Conservation (phyloP, 2,113 vertebrate genomes). For the Saguinus midas region DNA sequence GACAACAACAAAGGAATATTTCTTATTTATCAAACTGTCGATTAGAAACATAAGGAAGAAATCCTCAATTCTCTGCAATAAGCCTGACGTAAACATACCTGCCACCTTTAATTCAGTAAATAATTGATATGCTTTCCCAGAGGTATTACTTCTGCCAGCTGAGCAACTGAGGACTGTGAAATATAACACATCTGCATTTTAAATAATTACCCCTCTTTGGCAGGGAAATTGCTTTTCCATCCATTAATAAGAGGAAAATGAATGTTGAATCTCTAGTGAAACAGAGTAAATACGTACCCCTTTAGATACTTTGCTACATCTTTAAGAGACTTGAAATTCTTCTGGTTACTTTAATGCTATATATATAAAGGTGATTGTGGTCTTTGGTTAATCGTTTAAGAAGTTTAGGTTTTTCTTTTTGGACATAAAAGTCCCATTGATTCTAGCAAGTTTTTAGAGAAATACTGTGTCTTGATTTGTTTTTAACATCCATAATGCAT, state of each 20-base stretch:
- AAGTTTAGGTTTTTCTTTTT: slow-evolving; percentile 77
- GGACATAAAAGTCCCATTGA: slow-evolving; percentile 66
- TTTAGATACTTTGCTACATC: slow-evolving; percentile 87
- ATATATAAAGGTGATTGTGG: slow-evolving; percentile 81
- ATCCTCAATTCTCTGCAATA: not conserved
- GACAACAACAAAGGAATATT: not conserved
- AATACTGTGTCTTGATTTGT: slow-evolving; percentile 30
- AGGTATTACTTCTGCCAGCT: slow-evolving; percentile 76
- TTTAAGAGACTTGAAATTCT: slow-evolving; percentile 87
- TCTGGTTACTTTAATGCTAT: slow-evolving; percentile 83
- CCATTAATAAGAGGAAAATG: slow-evolving; percentile 90
- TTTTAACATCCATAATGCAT: slow-evolving; percentile 43
- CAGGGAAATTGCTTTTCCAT: slow-evolving; percentile 85
- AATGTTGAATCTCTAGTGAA: slow-evolving; percentile 88
- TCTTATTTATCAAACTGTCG: not conserved
- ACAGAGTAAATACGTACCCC: slow-evolving; percentile 85
- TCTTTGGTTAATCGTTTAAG: slow-evolving; percentile 84
- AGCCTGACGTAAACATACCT: slow-evolving; percentile 46
- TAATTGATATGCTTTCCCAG: slow-evolving; percentile 77
- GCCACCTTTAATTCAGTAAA: slow-evolving; percentile 73
- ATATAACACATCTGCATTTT: slow-evolving; percentile 83
- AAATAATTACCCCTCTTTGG: slow-evolving; percentile 86
- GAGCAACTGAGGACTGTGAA: slow-evolving; percentile 81
- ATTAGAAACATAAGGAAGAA: slow-evolving; percentile 20
- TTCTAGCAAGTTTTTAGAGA: slow-evolving; percentile 72